Evolutionary conservation across 2,888 invertebrate species (phyloP), one percentile per base, ranked within the genome.

Genomic region (Mylabris sibirica): DNA sequence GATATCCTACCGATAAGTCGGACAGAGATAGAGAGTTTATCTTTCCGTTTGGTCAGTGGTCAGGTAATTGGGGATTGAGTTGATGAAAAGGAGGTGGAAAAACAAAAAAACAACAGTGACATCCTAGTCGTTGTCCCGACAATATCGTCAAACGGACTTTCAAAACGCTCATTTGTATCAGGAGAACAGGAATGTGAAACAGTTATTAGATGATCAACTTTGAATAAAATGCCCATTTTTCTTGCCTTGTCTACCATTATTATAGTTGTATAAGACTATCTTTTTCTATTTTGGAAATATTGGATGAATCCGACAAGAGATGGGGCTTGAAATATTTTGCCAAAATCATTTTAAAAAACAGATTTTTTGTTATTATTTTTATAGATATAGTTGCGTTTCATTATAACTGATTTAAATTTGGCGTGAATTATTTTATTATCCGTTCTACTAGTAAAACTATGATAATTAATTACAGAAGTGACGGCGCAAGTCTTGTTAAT

Each of bases 121-220:
- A 24, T 26, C 6, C 20, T 11, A n/a, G 26, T 65, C 53, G 59
- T 61, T 67, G 71, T 74, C 73, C 74, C 72, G 73, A 73, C 73
- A 75, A 76, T 72, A 75, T 75, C 78, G 79, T 76, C 79, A 79
- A 70, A 79, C 81, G 81, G 81, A 82, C 82, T 81, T 81, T 75
- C 76, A 78, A 76, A 74, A 72, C 76, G 78, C 77, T 79, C 76
- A 74, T 72, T 74, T 71, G 65, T 70, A 78, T 59, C 75, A 80
- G 80, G 80, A 64, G 24, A 68, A 63, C 79, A 81, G 79, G 75
- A 72, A 65, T 20, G 4, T 2, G 6, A 70, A 67, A 69, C 75
- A 75, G 76, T 74, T 41, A 26, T 22, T 11, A 2, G 20, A 9
- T 3, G 17, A 3, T 22, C 22, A 14, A 0, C 5, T 0, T 22